A percentile compares a stretch with the other conserved stretches of the same genome.
Evolutionary conservation across 2,113 vertebrate genomes (phyloP).

Genomic region (Scophthalmus maximus): DNA sequence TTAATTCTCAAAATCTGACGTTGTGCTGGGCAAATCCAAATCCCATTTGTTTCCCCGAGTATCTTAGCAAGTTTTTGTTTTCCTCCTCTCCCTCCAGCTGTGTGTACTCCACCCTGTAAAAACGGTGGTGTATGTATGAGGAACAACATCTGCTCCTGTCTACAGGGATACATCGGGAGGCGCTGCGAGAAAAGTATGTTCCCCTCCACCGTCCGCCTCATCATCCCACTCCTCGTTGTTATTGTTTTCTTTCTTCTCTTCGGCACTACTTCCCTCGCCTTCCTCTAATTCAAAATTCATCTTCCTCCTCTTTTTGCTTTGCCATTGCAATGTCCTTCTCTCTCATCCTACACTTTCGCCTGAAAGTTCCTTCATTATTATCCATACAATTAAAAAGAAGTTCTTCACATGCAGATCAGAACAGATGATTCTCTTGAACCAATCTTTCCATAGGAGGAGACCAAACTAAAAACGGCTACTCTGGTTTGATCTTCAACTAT

Average conservation of each 20-base stretch:
- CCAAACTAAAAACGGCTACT: neutral
- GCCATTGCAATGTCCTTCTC: too few relatives aligned
- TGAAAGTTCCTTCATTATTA: neutral
- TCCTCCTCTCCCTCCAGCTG: slow-evolving; percentile 63
- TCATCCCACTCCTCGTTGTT: neutral
- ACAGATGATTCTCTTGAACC: too few relatives aligned
- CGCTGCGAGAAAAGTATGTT: slow-evolving; percentile 86
- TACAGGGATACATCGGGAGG: slow-evolving; percentile 80
- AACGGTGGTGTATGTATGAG: slow-evolving; percentile 84
- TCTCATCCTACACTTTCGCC: neutral
- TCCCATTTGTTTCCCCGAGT: too few relatives aligned
- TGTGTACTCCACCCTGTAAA: slow-evolving; percentile 86
- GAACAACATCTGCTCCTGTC: slow-evolving; percentile 82
- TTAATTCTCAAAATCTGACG: too few relatives aligned
- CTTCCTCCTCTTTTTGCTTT: too few relatives aligned
- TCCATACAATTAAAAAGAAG: too few relatives aligned
- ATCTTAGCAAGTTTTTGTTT: too few relatives aligned
- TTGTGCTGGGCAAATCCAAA: too few relatives aligned
- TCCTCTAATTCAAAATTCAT: too few relatives aligned
- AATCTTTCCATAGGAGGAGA: neutral
- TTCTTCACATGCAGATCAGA: too few relatives aligned
- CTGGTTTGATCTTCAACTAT: neutral
- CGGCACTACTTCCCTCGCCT: neutral
- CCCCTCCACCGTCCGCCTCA: neutral
- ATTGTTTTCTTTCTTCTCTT: neutral